These are phyloP conservation scores for Schlechtendalia chinensis DNA, from an alignment of 1,140 invertebrate genomes.

Conservation along the genomic window DNA sequence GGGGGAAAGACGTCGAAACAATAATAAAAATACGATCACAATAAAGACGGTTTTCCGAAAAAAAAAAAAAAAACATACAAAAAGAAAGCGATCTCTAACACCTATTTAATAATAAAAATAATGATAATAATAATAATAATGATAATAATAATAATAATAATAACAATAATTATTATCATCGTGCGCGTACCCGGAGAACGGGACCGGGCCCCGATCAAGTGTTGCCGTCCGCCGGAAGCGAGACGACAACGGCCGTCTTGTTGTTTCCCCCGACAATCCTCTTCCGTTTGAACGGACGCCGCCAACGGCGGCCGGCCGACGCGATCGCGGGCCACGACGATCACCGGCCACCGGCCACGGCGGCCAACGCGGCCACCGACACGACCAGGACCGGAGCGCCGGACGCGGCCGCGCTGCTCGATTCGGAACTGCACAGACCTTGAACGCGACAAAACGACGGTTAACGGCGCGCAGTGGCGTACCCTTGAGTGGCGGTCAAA, in stretches of 20 bases:
- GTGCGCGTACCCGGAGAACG: not conserved
- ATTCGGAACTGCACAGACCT: conserved; percentile 37
- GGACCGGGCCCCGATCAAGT: not conserved
- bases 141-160: conserved; percentile 22
- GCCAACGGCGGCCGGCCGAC: not conserved
- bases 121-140: not conserved
- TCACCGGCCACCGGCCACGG: conserved; percentile 9
- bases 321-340: conserved; percentile 12
- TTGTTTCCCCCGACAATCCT: not conserved
- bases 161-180: not conserved
- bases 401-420: not conserved
- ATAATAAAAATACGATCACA: conserved; percentile 47
- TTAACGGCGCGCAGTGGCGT: too few species aligned
- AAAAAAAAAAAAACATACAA: not conserved
- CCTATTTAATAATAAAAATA: conserved; percentile 26
- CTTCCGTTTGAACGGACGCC: not conserved
- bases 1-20: conserved; percentile 3
- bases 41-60: conserved; percentile 26
- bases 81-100: conserved; percentile 50
- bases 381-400: not conserved
- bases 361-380: not conserved
- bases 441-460: not conserved
- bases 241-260: too few species aligned
- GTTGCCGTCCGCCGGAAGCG: too few species aligned
- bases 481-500: too few species aligned